Base-by-base conservation (phyloP, 1,140 invertebrate species). In the Trichonephila inaurata region DNA sequence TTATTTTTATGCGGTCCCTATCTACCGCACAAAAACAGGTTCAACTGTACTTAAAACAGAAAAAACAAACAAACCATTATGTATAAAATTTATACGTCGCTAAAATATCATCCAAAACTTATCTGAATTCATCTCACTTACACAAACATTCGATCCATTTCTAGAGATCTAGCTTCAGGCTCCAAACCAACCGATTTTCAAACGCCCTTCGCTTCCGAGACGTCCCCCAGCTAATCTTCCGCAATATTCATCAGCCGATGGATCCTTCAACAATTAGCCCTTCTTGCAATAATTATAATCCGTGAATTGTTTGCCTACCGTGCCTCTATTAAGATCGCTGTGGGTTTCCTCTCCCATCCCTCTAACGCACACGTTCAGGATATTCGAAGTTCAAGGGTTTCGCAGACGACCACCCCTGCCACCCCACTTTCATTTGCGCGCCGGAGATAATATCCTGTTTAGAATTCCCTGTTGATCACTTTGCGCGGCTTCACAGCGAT, bases 231-330 rank as follows among this genome's bases (percentile, higher is more conserved):
- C 10, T 8, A 28, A 69, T 8, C 62, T 61, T n/a, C 51, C 69
- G 72, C 89, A 81, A 82, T 91, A 91, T 91, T 91, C 88, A 89
- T 89, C 88, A 89, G 64, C 64, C 88, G 88, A 58, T 72, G 89
- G 66, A 28, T 91, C 89, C 69, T 82, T 61, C 89, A 82, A 81
- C 89, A 91, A 91, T 91, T 91, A 91, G 89, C 72, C 51, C 89
- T 69, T 82, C 89, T 81, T 82, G 89, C 69, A 91, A 91, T 91
- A 91, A 91, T 91, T 91, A 91, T 91, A 91, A 91, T 91, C 89
- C 89, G 89, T 91, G 89, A 91, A 91, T 91, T 91, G 89, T 91
- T 91, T 91, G 89, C 89, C 89, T 82, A 77, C 72, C 89, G 89
- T 91, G 89, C 72, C 69, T 82, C 89, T 91, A 91, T 91, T 91